A percentile compares a stretch with the other conserved stretches of the same genome.
phyloP scores from a whole-genome alignment of 1,140 invertebrate genomes.

The Brachionus plicatilis region DNA sequence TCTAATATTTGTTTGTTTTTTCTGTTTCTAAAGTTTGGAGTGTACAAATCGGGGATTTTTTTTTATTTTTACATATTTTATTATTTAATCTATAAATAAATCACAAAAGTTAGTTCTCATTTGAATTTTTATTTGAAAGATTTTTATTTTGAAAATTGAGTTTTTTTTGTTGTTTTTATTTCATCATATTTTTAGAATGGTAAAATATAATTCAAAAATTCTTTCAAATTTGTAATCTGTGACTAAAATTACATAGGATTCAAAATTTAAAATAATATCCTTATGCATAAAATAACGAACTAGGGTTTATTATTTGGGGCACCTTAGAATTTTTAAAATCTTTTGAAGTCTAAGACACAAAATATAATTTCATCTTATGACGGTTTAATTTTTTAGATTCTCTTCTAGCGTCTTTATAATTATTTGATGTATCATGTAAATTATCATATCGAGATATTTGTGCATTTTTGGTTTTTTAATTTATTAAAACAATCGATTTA shows the following conservation, averaged over 20 bases:
- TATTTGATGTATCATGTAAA: too few species aligned
- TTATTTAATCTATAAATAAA: neutral
- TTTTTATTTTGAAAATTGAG: neutral
- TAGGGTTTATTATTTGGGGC: neutral
- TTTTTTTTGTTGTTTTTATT: neutral
- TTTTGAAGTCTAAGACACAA: too few species aligned
- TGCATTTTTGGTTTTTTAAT: too few species aligned
- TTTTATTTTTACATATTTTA: neutral
- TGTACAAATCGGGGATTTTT: neutral
- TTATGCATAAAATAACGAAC: neutral
- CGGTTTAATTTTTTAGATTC: too few species aligned
- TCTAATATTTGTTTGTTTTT: neutral
- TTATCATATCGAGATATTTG: too few species aligned
- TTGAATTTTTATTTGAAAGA: neutral
- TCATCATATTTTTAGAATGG: neutral
- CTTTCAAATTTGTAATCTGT: neutral
- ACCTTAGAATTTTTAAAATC: too few species aligned
- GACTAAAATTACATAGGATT: conserved; percentile 11
- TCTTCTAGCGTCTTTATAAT: too few species aligned
- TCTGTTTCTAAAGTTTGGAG: neutral
- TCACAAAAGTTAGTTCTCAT: neutral
- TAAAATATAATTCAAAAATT: neutral
- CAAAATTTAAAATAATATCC: neutral
- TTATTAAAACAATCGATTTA: too few species aligned
- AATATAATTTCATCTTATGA: too few species aligned